Base-by-base conservation (phyloP, 2,113 vertebrate genomes). In the Lophius piscatorius region DNA sequence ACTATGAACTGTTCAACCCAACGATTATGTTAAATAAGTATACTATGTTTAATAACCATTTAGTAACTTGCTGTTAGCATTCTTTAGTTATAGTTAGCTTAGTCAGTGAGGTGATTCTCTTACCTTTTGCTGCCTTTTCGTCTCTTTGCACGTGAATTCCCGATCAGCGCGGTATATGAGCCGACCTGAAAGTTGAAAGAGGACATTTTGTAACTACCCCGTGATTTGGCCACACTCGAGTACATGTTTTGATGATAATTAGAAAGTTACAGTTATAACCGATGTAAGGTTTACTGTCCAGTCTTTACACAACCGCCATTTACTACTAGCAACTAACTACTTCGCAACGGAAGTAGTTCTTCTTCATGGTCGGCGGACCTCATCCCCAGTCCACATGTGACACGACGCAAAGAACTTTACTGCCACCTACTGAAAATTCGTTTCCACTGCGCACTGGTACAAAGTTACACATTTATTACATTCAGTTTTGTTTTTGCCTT, bases 121-220 rank as follows among this genome's bases (percentile, higher is more conserved):
- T 62, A 88, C 84, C 85, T 47, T 46, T 52, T 73, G 13, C 21
- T 42, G 67, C 28, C 52, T 66, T 80, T 80, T 49, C 78, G 54
- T 20, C 57, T 45, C 24, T 28, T 68, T 33, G 10, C 23, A 26
- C 28, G 62, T 56, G 46, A 40, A 23, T 58, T 57, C 69, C 34
- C 22, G n/a, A 13, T 70, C 75, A 45, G 60, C 58, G 21, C 72
- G 58, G 49, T 51, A 21, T 41, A 54, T 68, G 60, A 76, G 38
- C 75, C 67, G 62, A 90, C 86, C 90, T 91, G 89, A 63, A 91
- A 91, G 83, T 88, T 88, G 74, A 89, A 84, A 77, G 91, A 88
- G 90, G 67, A 91, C 74, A 91, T 81, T 70, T 80, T 77, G 71
- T 90, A 63, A 91, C 81, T 58, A 72, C 12, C 21, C 70, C 50